Evolutionary conservation across 2,113 vertebrate genomes (phyloP).

Genomic region (Spea multiplicata): DNA sequence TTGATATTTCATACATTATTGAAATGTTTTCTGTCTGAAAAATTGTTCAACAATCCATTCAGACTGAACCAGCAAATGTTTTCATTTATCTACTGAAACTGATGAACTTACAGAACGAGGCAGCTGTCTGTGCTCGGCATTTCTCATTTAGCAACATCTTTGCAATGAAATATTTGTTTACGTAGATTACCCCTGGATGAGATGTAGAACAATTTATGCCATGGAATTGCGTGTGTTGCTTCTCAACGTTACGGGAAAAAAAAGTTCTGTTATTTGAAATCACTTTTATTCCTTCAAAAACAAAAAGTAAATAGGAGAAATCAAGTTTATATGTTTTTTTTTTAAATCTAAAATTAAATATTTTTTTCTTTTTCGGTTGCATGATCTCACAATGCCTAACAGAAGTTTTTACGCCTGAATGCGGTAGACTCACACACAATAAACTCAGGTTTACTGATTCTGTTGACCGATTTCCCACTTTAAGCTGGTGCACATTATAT

Average conservation of each 20-base stretch:
- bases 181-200: neutral
- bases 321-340: neutral
- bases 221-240: neutral
- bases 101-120: constrained; percentile 19
- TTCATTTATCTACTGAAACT: constrained; percentile 35
- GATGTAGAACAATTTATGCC: neutral
- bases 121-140: constrained; percentile 1
- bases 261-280: neutral
- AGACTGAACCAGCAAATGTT: neutral
- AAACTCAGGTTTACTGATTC: neutral
- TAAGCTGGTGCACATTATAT: neutral
- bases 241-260: neutral
- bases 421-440: neutral
- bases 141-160: constrained; percentile 16
- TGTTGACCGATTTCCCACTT: neutral
- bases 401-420: neutral
- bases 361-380: neutral
- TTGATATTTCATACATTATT: constrained; percentile 29
- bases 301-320: neutral
- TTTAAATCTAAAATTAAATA: neutral
- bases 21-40: constrained; percentile 34
- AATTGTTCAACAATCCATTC: constrained; percentile 9
- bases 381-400: neutral
- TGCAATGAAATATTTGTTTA: constrained; percentile 15
- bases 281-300: neutral